A percentile compares a stretch with the other conserved stretches of the same genome.
Conservation (phyloP, 2,113 vertebrate genomes). For the Amblyopsis rosae region DNA sequence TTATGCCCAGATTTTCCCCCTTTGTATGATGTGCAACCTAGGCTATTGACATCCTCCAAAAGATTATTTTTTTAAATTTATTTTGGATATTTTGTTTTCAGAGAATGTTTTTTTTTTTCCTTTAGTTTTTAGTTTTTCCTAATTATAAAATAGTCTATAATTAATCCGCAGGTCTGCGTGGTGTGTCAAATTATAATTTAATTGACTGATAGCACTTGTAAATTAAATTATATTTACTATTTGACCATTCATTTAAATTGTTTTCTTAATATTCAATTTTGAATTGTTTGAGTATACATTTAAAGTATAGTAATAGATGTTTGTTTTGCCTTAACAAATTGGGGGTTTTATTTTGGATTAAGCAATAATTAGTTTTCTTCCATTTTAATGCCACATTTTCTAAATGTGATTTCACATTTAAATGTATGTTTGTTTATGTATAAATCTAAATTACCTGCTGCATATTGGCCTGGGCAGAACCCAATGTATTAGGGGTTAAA, state of each 20-base stretch:
- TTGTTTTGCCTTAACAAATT: neutral
- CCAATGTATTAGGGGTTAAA: neutral
- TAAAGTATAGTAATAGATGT: constrained; percentile 37
- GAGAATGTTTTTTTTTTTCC: constrained; percentile 8
- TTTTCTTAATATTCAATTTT: constrained; percentile 54
- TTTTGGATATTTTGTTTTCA: constrained; percentile 15
- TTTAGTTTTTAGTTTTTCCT: neutral
- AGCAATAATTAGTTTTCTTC: constrained; percentile 18
- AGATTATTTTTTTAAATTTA: neutral
- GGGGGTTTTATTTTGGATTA: constrained; percentile 20
- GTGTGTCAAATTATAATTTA: constrained; percentile 11
- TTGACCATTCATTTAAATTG: constrained; percentile 17
- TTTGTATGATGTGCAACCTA: constrained; percentile 21
- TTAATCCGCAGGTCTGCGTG: constrained; percentile 25
- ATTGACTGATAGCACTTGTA: constrained; percentile 25
- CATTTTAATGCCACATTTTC: constrained; percentile 65
- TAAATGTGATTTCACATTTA: neutral
- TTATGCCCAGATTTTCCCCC: constrained; percentile 24
- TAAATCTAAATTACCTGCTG: constrained; percentile 10
- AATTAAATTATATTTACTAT: constrained; percentile 14
- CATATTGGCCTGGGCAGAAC: constrained; percentile 4
- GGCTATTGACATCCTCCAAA: neutral
- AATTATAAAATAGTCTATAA: constrained; percentile 19
- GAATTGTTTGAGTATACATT: constrained; percentile 46
- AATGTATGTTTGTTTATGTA: neutral